These are phyloP conservation scores for Mycetomoellerius zeteki DNA, from an alignment of 1,140 invertebrate genomes.

Conservation along the genomic window DNA sequence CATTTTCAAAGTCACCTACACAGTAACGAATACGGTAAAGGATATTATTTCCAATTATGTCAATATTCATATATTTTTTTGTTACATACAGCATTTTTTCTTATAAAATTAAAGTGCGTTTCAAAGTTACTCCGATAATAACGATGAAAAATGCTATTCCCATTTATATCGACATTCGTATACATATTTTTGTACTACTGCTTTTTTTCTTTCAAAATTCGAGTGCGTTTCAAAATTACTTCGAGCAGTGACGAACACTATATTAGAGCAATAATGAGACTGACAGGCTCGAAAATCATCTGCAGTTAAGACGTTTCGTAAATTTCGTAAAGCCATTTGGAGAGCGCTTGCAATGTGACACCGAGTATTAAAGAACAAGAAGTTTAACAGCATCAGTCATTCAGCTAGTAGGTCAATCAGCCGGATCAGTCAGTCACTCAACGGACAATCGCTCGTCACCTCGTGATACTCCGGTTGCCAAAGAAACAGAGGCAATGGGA, in stretches of 20 bases:
- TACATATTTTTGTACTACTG: background rate
- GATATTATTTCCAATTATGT: background rate
- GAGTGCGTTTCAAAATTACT: background rate
- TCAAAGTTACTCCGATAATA: background rate
- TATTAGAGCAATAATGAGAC: background rate
- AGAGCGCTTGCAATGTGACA: background rate
- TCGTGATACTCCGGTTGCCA: background rate
- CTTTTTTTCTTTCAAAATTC: background rate
- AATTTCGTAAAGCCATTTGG: background rate
- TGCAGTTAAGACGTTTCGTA: background rate
- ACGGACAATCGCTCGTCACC: background rate
- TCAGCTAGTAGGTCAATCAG: conserved; percentile 26
- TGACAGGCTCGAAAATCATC: background rate
- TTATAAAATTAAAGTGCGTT: no score
- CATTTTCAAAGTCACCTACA: no score
- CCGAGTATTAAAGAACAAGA: background rate
- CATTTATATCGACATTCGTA: background rate
- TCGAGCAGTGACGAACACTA: background rate
- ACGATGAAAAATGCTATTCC: background rate
- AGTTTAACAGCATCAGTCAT: background rate
- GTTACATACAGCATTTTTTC: no score
- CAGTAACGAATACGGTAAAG: no score
- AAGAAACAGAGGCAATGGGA: background rate
- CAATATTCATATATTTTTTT: background rate
- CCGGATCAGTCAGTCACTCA: background rate